A percentile compares a stretch with the other conserved stretches of the same genome.
Evolutionary conservation across 2,888 invertebrate genomes (phyloP).

Genomic region (Tetanocera ferruginea): DNA sequence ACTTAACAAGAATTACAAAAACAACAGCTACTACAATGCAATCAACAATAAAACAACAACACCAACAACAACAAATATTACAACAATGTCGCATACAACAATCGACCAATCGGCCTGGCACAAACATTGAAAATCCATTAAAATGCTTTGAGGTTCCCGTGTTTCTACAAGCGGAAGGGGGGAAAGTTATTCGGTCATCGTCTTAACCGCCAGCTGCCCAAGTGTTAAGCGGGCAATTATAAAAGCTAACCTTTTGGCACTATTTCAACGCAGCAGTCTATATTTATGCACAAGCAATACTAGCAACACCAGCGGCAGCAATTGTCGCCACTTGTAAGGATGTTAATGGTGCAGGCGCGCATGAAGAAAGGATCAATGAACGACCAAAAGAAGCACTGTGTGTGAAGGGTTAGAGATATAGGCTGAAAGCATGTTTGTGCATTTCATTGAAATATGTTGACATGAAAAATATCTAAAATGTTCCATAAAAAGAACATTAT

Average conservation of each 20-base stretch:
- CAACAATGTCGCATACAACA: slow-evolving; percentile 24
- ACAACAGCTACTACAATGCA: neutral
- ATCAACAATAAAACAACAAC: neutral
- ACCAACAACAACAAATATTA: neutral
- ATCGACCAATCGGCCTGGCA: slow-evolving; percentile 45
- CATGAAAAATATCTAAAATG: too few species aligned
- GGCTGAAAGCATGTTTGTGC: too few species aligned
- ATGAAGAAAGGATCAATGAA: neutral
- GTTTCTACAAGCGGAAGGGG: slow-evolving; percentile 4
- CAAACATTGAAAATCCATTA: slow-evolving; percentile 65
- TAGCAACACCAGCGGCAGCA: neutral
- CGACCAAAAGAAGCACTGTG: neutral
- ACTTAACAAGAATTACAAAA: slow-evolving; percentile 20
- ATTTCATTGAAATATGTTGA: too few species aligned
- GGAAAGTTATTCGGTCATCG: neutral
- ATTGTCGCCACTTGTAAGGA: neutral
- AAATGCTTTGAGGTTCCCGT: slow-evolving; percentile 53
- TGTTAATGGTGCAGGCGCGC: neutral
- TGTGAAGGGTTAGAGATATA: too few species aligned
- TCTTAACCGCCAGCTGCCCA: slow-evolving; percentile 15
- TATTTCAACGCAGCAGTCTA: neutral
- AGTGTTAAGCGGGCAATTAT: neutral
- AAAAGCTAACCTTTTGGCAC: slow-evolving; percentile 30
- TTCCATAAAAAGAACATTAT: too few species aligned
- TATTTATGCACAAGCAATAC: neutral